Conservation (phyloP, 2,888 invertebrate species). For the Oxyteleia sp. region DNA sequence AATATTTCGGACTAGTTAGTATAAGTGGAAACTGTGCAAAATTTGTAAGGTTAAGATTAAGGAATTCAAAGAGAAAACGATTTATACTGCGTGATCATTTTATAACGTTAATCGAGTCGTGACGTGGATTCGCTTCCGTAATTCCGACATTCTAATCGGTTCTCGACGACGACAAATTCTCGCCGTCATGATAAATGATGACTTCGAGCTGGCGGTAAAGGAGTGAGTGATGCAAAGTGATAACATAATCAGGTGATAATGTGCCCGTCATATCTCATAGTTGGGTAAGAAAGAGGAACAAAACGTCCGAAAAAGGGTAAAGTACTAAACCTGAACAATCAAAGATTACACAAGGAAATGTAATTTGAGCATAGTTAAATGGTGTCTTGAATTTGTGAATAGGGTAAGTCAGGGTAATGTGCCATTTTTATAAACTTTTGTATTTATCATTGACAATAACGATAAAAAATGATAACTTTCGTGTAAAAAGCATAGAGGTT, state of each 20-base stretch:
- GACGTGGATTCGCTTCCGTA: constrained; percentile 63
- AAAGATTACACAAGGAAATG: constrained; percentile 20
- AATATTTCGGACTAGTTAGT: too few species aligned
- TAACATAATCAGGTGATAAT: constrained; percentile 86
- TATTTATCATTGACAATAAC: too few species aligned
- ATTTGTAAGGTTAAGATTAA: too few species aligned
- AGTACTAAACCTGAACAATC: constrained; percentile 18
- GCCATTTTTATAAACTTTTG: too few species aligned
- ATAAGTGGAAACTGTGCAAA: too few species aligned
- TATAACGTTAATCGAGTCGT: constrained; percentile 63
- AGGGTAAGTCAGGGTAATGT: too few species aligned
- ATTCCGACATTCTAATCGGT: constrained; percentile 73
- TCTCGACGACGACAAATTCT: constrained; percentile 68
- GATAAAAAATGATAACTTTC: too few species aligned
- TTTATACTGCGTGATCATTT: constrained; percentile 47
- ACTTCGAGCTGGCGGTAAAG: constrained; percentile 80
- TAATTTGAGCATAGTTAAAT: too few species aligned
- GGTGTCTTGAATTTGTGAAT: too few species aligned
- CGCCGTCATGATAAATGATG: constrained; percentile 81
- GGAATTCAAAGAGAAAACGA: constrained; percentile 27
- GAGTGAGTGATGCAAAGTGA: constrained; percentile 85
- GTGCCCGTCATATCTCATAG: constrained; percentile 83
- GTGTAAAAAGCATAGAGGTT: too few species aligned
- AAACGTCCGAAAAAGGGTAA: constrained; percentile 45
- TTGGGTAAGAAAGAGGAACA: constrained; percentile 59